Evolutionary conservation across 2,113 vertebrate genomes (phyloP).

Genomic region (Corythornis madagascariensis): DNA sequence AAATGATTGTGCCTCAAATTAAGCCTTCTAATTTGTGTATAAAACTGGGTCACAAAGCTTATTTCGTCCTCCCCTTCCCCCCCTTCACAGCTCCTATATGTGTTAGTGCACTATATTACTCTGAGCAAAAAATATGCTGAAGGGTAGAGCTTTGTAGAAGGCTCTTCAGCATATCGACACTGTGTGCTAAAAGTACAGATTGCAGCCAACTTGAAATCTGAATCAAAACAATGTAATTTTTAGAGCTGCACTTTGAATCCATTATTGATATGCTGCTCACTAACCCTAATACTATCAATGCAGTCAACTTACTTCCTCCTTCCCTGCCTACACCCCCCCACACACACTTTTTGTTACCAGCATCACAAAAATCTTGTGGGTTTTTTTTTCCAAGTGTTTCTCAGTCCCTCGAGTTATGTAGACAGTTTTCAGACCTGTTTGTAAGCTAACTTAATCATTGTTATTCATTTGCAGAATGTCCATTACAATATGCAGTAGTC

Average conservation of each 20-base stretch:
- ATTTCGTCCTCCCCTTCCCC: neutral
- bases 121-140: neutral
- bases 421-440: neutral
- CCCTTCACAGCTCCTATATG: neutral
- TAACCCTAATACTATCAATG: neutral
- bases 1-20: conserved; percentile 39
- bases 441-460: neutral
- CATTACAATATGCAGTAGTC: neutral
- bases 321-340: too few species aligned
- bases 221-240: neutral
- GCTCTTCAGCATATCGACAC: neutral
- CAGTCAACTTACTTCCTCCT: neutral
- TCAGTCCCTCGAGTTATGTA: neutral
- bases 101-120: neutral
- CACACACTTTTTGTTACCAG: neutral
- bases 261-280: neutral
- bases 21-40: conserved; percentile 39
- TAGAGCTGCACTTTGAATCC: neutral
- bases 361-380: neutral
- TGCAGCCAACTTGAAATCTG: neutral
- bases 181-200: neutral
- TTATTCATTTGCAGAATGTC: neutral
- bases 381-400: neutral
- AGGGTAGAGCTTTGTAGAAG: neutral
- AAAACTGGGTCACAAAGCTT: conserved; percentile 26